Percentiles rank a stretch among this genome's conserved stretches.
Evolutionary conservation across 2,888 invertebrate species (phyloP).

Genomic region (Drosophila demipolita): DNA sequence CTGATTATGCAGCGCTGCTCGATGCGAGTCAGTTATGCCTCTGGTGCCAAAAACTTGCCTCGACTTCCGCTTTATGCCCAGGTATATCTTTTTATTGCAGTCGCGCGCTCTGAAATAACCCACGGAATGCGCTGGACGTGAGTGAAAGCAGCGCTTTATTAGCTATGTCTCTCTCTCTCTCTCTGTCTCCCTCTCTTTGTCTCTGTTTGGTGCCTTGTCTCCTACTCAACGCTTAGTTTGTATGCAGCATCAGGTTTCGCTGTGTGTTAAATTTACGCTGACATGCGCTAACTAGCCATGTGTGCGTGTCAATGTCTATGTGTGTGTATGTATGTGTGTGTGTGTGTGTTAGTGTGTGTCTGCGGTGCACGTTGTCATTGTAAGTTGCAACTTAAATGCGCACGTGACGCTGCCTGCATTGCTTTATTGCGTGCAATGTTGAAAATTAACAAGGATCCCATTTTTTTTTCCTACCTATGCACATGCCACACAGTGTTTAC

Average conservation of each 20-base stretch:
- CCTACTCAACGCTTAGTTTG: conserved; percentile 53
- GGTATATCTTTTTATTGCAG: conserved; percentile 75
- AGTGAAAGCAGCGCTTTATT: neutral
- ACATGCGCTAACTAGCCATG: conserved; percentile 75
- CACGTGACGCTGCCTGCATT: conserved; percentile 68
- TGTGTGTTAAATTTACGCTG: conserved; percentile 80
- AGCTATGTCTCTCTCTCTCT: neutral
- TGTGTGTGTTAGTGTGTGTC: conserved; percentile 34
- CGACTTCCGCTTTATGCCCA: conserved; percentile 56
- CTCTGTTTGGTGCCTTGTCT: conserved; percentile 4
- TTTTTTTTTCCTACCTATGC: conserved; percentile 4
- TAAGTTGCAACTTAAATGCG: conserved; percentile 78
- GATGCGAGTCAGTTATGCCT: conserved; percentile 40
- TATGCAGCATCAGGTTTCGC: conserved; percentile 77
- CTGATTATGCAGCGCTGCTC: conserved; percentile 72
- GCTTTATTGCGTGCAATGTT: conserved; percentile 74
- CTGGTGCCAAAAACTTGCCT: conserved; percentile 66
- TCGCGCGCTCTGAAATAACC: conserved; percentile 61
- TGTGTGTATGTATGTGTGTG: conserved; percentile 13
- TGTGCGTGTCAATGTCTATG: conserved; percentile 4
- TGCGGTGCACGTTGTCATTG: conserved; percentile 68
- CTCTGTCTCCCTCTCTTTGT: neutral
- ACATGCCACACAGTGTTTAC: conserved; percentile 4
- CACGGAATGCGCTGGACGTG: conserved; percentile 49
- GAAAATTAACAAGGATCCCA: conserved; percentile 70